Conservation (phyloP, 2,888 invertebrate species). For the Tryphoninae sp. region DNA sequence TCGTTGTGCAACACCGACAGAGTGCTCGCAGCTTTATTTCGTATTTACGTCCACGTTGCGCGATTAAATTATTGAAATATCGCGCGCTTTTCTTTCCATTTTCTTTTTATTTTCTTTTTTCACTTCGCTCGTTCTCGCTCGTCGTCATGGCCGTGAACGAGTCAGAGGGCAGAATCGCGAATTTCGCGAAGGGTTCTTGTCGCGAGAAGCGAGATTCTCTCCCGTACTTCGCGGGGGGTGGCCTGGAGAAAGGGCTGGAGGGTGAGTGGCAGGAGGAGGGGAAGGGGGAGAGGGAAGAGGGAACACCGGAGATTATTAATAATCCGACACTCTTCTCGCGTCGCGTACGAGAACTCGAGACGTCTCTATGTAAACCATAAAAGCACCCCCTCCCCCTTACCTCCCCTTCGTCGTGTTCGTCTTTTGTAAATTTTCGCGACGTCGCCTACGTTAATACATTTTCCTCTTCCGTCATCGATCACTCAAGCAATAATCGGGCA, state of each 20-base stretch:
- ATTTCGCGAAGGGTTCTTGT: too few relatives aligned
- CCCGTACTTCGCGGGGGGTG: too few relatives aligned
- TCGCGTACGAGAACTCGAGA: constrained; percentile 49
- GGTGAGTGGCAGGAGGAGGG: neutral
- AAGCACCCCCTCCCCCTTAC: neutral
- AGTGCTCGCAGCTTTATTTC: too few relatives aligned
- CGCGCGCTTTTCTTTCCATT: neutral
- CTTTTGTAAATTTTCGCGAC: neutral
- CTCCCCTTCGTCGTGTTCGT: neutral
- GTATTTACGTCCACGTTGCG: too few relatives aligned
- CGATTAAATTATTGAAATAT: too few relatives aligned
- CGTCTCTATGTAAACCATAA: constrained; percentile 10
- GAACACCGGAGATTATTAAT: constrained; percentile 59
- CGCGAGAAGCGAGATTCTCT: too few relatives aligned
- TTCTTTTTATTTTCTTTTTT: too few relatives aligned
- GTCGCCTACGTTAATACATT: neutral
- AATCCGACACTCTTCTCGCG: constrained; percentile 46
- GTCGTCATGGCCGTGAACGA: too few relatives aligned
- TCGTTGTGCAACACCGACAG: too few relatives aligned
- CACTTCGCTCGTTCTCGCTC: too few relatives aligned
- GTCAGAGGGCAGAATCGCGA: too few relatives aligned
- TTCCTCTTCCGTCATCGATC: neutral
- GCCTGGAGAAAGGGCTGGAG: neutral
- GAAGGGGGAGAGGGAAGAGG: neutral
- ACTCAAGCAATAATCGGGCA: neutral